Conservation (phyloP, 1,140 invertebrate species). For the Bombyx mori region DNA sequence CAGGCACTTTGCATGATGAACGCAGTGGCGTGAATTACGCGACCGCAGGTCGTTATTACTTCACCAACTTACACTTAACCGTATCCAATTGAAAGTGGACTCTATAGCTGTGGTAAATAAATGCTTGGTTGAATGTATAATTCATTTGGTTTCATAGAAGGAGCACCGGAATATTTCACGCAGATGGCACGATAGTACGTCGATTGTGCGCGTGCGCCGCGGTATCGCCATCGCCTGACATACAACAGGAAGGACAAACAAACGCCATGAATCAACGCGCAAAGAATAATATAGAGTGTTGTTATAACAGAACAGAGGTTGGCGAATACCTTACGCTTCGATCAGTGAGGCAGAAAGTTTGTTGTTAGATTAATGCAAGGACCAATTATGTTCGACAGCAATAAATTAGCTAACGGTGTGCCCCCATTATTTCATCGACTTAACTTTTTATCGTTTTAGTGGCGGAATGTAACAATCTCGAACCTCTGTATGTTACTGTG, state of each 20-base stretch:
- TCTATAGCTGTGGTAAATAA: not conserved
- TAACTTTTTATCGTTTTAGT: too few relatives aligned
- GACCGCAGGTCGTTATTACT: constrained; percentile 56
- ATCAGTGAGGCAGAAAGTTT: too few relatives aligned
- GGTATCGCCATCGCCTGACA: constrained; percentile 46
- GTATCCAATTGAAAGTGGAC: constrained; percentile 3
- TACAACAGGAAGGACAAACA: constrained; percentile 51
- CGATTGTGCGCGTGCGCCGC: constrained; percentile 36
- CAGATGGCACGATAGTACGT: constrained; percentile 53
- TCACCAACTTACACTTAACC: constrained; percentile 4
- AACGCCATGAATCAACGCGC: constrained; percentile 42
- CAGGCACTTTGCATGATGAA: constrained; percentile 59
- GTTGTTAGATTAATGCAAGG: too few relatives aligned
- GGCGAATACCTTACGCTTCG: too few relatives aligned
- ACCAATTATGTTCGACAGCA: too few relatives aligned
- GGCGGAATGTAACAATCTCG: too few relatives aligned
- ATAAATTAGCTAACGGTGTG: too few relatives aligned
- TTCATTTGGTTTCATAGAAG: not conserved
- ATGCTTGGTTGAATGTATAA: not conserved
- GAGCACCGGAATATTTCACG: constrained; percentile 58
- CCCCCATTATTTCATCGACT: too few relatives aligned
- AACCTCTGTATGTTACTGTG: too few relatives aligned
- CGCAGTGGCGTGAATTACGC: constrained; percentile 65
- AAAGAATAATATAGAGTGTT: too few relatives aligned
- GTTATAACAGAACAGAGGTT: too few relatives aligned